These are phyloP conservation scores for Leucania comma DNA, from an alignment of 2,888 invertebrate species.

Conservation along the genomic window DNA sequence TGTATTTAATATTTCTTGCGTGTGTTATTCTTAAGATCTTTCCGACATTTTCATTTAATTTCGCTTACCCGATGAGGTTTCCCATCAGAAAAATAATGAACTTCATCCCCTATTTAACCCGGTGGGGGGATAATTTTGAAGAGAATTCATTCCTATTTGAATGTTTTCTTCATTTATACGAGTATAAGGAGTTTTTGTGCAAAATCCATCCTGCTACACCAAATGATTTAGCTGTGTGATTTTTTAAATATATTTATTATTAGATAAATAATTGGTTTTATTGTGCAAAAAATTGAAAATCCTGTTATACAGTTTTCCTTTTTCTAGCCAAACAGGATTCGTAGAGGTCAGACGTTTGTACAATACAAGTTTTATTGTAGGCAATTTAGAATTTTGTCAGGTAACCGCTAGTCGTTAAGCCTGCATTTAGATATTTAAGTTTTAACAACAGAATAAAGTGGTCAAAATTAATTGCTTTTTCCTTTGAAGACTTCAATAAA, in stretches of 20 bases:
- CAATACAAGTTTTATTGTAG: conserved; percentile 53
- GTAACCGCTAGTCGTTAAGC: conserved; percentile 50
- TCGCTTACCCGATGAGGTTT: too few species aligned
- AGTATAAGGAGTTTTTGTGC: neutral
- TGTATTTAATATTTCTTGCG: conserved; percentile 49
- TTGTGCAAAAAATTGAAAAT: conserved; percentile 23
- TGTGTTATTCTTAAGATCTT: conserved; percentile 53
- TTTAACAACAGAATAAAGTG: conserved; percentile 35
- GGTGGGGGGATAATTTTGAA: neutral
- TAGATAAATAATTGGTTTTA: neutral
- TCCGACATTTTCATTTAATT: conserved; percentile 39
- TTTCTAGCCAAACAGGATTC: conserved; percentile 44
- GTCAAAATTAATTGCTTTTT: conserved; percentile 38
- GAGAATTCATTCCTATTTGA: neutral
- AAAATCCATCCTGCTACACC: neutral
- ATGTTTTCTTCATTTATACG: neutral
- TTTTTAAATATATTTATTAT: neutral
- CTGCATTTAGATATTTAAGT: conserved; percentile 32
- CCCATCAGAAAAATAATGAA: neutral
- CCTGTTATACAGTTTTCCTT: conserved; percentile 32
- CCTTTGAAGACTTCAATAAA: neutral
- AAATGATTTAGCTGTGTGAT: neutral
- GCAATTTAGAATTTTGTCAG: conserved; percentile 57
- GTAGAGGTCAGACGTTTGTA: conserved; percentile 48
- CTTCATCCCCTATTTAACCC: neutral